These are phyloP conservation scores for Chrysotoxum bicinctum DNA, from an alignment of 2,888 invertebrate species.

Conservation along the genomic window DNA sequence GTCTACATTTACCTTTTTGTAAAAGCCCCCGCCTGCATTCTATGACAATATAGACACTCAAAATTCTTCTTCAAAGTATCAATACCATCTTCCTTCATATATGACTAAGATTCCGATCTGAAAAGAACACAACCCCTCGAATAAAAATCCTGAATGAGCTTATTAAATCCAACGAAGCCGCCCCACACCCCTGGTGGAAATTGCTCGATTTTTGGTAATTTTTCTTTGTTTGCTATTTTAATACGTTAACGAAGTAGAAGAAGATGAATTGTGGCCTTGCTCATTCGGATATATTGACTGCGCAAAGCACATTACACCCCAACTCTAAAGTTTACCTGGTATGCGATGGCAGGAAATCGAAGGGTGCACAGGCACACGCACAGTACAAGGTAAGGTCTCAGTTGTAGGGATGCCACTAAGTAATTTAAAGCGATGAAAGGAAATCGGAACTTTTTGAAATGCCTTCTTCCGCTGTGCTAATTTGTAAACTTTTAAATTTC, in stretches of 20 bases:
- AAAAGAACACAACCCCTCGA: constrained; percentile 57
- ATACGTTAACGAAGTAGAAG: constrained; percentile 72
- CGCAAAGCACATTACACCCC: constrained; percentile 17
- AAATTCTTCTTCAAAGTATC: constrained; percentile 58
- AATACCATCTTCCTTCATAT: constrained; percentile 42
- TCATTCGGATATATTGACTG: constrained; percentile 41
- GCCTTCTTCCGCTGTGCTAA: no score
- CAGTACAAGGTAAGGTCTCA: neutral
- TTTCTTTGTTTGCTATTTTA: constrained; percentile 72
- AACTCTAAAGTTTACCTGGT: constrained; percentile 34
- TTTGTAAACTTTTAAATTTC: no score
- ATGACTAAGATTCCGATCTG: constrained; percentile 40
- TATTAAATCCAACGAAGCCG: constrained; percentile 57
- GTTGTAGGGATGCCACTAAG: neutral
- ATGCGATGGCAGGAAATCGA: constrained; percentile 3
- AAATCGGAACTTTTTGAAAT: no score
- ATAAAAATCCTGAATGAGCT: constrained; percentile 56
- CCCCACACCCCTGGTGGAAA: constrained; percentile 47
- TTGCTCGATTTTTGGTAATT: constrained; percentile 73
- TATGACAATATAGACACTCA: neutral
- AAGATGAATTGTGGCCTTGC: constrained; percentile 65
- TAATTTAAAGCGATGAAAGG: no score
- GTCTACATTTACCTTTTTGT: constrained; percentile 48
- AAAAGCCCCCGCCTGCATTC: neutral
- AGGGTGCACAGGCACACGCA: no score